Percentiles rank a stretch among this genome's conserved stretches.
phyloP scores from a whole-genome alignment of 2,888 invertebrate species.

The Hydrotaea cyrtoneurina region DNA sequence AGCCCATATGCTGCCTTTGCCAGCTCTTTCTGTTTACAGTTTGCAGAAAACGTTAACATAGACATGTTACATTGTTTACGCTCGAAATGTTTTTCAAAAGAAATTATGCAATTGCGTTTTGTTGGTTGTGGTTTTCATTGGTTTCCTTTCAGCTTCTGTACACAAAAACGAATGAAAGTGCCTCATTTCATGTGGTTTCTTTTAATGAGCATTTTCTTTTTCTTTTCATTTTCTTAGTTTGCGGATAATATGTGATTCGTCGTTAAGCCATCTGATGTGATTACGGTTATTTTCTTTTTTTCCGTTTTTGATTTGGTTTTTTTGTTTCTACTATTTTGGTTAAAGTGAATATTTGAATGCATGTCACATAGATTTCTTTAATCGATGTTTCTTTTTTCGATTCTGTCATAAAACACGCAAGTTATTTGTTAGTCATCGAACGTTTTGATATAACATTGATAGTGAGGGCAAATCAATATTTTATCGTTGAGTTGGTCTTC shows the following conservation, averaged over 20 bases:
- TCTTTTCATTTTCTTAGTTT: neutral
- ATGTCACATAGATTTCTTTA: conserved; percentile 46
- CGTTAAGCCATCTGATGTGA: neutral
- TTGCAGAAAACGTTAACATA: conserved; percentile 39
- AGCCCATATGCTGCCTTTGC: neutral
- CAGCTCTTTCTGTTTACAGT: neutral
- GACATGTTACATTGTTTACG: conserved; percentile 32
- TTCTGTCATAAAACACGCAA: conserved; percentile 27
- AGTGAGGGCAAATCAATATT: conserved; percentile 55
- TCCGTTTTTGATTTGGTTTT: neutral
- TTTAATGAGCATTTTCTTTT: conserved; percentile 22
- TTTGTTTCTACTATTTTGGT: conserved; percentile 13
- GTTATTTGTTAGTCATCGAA: conserved; percentile 14
- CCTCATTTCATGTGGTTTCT: neutral
- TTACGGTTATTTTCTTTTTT: neutral
- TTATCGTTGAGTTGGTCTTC: neutral
- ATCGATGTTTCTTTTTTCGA: conserved; percentile 27
- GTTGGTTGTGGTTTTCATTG: conserved; percentile 15
- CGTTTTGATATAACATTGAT: conserved; percentile 56
- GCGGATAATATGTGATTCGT: neutral
- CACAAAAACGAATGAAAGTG: conserved; percentile 10
- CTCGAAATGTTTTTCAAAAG: neutral
- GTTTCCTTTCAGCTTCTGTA: neutral
- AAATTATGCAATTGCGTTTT: conserved; percentile 54
- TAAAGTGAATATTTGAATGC: conserved; percentile 50